Evolutionary conservation across 2,888 invertebrate genomes (phyloP).

Genomic region (Rutpela maculata): DNA sequence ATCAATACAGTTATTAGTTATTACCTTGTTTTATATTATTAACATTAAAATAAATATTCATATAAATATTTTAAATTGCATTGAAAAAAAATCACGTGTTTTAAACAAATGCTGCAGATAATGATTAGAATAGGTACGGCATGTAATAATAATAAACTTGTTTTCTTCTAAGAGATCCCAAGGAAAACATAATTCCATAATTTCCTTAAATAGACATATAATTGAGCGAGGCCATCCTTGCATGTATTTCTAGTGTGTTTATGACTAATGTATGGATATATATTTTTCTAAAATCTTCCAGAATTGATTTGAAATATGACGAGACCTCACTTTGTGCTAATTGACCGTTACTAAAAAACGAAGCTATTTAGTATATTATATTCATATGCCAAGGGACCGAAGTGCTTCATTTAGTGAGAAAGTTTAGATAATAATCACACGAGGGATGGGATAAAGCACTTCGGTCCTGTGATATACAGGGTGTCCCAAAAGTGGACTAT

Average conservation of each 20-base stretch:
- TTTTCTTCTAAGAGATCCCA: slow-evolving; percentile 11
- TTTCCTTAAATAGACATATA: slow-evolving; percentile 25
- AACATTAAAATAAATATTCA: background rate
- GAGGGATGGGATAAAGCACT: no score
- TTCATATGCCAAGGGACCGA: no score
- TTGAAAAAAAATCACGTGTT: slow-evolving; percentile 25
- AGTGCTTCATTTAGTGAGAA: no score
- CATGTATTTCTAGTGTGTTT: background rate
- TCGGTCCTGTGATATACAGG: no score
- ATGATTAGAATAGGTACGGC: background rate
- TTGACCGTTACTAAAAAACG: no score
- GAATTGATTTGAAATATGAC: background rate
- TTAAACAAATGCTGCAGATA: slow-evolving; percentile 1
- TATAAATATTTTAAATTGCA: slow-evolving; percentile 23
- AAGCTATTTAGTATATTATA: no score
- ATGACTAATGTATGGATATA: background rate
- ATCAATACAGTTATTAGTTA: no score
- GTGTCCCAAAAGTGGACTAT: no score
- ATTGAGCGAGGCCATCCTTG: background rate
- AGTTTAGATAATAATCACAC: no score
- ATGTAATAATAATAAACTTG: slow-evolving; percentile 28
- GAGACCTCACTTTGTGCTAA: no score
- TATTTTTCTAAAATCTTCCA: background rate
- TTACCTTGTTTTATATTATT: background rate
- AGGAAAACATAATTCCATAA: slow-evolving; percentile 25